Conservation (phyloP, 2,797 vertebrate genomes). For the Buceros bicornis region DNA sequence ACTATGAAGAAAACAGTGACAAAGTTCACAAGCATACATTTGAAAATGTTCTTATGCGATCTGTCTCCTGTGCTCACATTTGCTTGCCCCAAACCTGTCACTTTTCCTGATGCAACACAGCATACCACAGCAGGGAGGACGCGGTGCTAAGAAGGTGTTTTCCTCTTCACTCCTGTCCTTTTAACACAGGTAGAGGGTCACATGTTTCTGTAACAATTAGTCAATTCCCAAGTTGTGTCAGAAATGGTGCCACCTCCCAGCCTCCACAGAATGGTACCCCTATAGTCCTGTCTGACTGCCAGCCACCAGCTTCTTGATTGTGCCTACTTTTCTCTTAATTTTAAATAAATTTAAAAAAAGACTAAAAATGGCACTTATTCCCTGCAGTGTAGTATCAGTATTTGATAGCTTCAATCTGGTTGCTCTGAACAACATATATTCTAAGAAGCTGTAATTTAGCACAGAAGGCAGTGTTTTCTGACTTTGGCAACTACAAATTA, state of each 20-base stretch:
- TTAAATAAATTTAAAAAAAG: background rate
- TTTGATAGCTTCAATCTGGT: background rate
- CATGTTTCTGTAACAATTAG: background rate
- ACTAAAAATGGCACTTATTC: background rate
- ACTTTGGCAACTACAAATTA: background rate
- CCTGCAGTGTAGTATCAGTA: background rate
- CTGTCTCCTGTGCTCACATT: background rate
- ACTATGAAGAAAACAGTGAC: background rate
- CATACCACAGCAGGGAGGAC: background rate
- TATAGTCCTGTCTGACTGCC: background rate
- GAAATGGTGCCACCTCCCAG: background rate
- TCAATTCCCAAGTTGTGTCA: background rate
- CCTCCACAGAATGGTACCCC: background rate
- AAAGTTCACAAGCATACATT: background rate
- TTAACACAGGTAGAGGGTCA: background rate
- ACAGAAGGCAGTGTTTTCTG: background rate
- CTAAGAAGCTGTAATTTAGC: background rate
- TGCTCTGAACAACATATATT: background rate
- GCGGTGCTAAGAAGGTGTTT: background rate
- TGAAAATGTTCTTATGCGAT: background rate
- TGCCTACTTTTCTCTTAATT: background rate
- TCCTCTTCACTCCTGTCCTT: background rate
- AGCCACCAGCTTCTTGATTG: background rate
- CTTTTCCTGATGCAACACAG: background rate
- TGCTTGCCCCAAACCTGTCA: background rate